Conservation (phyloP, 2,797 vertebrate species). For the Ptychobarbus kaznakovi region DNA sequence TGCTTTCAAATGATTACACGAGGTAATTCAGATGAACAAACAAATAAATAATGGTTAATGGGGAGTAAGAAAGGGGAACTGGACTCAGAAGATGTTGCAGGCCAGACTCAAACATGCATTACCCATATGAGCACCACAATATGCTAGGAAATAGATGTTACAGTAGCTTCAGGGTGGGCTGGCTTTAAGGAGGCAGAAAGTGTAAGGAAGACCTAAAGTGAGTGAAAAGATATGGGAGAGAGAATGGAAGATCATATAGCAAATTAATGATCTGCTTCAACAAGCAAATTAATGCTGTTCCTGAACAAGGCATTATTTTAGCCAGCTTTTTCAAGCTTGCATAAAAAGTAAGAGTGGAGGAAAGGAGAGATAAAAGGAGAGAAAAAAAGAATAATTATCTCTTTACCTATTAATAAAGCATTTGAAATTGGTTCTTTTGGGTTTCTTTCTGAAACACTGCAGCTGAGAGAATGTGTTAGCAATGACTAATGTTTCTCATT, state of each 20-base stretch:
- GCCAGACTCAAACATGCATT: not conserved
- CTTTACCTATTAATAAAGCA: constrained; percentile 62
- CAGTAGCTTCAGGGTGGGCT: not conserved
- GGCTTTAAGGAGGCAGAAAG: not conserved
- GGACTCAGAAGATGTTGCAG: not conserved
- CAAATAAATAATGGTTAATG: no score
- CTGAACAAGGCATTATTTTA: constrained; percentile 53
- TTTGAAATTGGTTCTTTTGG: constrained; percentile 57
- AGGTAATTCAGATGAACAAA: no score
- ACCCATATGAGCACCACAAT: not conserved
- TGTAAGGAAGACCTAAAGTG: constrained; percentile 1
- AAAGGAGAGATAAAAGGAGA: constrained; percentile 36
- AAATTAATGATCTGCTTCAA: constrained; percentile 45
- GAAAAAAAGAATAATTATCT: constrained; percentile 45
- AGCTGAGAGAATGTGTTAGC: constrained; percentile 58
- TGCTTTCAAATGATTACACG: not conserved
- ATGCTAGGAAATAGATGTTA: not conserved
- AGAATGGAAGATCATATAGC: constrained; percentile 30
- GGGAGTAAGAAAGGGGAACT: not conserved
- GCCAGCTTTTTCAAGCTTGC: constrained; percentile 37
- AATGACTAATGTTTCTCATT: constrained; percentile 64
- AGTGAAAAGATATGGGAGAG: constrained; percentile 10
- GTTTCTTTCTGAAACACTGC: constrained; percentile 47
- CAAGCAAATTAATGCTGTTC: constrained; percentile 43
- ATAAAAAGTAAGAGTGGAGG: constrained; percentile 30